Percentiles rank a stretch among this genome's conserved stretches.
Conservation (phyloP, 2,113 vertebrate species). For the Oreochromis spilurus region DNA sequence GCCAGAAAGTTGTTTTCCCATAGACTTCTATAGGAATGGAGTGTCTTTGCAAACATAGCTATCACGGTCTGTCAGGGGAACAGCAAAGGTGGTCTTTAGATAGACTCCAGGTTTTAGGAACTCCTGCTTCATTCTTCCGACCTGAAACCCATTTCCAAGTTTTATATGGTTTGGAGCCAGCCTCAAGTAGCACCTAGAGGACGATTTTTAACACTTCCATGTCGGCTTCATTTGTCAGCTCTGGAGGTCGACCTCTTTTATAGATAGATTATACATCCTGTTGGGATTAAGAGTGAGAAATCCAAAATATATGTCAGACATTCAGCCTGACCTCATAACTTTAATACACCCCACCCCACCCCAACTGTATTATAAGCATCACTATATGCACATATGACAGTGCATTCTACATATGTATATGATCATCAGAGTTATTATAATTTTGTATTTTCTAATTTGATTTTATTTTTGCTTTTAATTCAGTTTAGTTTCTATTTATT, state of each 20-base stretch:
- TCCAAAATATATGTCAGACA: not conserved
- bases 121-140: not conserved
- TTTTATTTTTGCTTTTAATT: too few species aligned
- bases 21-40: not conserved
- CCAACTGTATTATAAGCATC: not conserved
- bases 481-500: not conserved
- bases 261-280: not conserved
- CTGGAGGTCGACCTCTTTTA: not conserved
- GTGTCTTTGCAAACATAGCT: not conserved
- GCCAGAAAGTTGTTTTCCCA: not conserved
- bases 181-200: not conserved
- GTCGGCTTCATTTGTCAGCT: not conserved
- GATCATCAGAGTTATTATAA: not conserved
- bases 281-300: not conserved
- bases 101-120: not conserved
- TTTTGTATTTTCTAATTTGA: not conserved
- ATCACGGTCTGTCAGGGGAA: not conserved
- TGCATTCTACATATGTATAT: not conserved
- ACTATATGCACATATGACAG: not conserved
- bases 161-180: not conserved
- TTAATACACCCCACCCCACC: not conserved
- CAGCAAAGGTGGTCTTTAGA: not conserved
- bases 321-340: not conserved
- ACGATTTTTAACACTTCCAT: not conserved
- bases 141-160: not conserved